A percentile compares a stretch with the other conserved stretches of the same genome.
phyloP scores from a whole-genome alignment of 2,113 vertebrate species.

The Trematomus loennbergii region DNA sequence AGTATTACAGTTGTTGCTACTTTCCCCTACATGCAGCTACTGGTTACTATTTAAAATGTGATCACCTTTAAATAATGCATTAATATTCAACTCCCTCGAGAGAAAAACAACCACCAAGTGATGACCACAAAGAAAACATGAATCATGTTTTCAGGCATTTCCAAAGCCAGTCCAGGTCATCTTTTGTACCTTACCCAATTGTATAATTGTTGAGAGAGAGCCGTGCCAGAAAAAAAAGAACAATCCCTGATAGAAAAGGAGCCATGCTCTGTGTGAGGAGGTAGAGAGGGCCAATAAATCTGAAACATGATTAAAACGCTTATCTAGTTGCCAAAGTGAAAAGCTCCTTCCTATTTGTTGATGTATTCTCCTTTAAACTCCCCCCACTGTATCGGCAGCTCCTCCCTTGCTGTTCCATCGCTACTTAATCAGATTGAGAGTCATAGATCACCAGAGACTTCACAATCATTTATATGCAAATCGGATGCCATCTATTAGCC shows the following conservation, averaged over 20 bases:
- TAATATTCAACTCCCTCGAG: neutral
- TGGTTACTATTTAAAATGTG: neutral
- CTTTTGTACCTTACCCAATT: conserved; percentile 18
- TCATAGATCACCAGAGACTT: conserved; percentile 79
- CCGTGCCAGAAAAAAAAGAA: conserved; percentile 9
- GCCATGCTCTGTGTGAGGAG: conserved; percentile 7
- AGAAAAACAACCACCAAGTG: too few species aligned
- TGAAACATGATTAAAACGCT: conserved; percentile 31
- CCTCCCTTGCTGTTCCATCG: conserved; percentile 49
- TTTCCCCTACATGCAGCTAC: neutral
- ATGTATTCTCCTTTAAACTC: conserved; percentile 2
- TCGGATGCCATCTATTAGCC: conserved; percentile 84
- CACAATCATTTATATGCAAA: conserved; percentile 84
- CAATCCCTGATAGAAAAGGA: neutral
- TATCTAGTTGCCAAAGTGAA: conserved; percentile 18
- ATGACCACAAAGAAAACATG: conserved; percentile 25
- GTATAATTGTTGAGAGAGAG: conserved; percentile 23
- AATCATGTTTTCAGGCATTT: conserved; percentile 16
- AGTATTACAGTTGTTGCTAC: too few species aligned
- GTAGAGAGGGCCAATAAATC: conserved; percentile 36
- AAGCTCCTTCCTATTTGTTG: neutral
- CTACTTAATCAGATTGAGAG: conserved; percentile 69
- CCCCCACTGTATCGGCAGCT: conserved; percentile 19
- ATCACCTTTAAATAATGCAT: neutral
- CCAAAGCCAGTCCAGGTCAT: conserved; percentile 7